Conservation (phyloP, 1,140 invertebrate species). For the Oryzaephilus surinamensis region DNA sequence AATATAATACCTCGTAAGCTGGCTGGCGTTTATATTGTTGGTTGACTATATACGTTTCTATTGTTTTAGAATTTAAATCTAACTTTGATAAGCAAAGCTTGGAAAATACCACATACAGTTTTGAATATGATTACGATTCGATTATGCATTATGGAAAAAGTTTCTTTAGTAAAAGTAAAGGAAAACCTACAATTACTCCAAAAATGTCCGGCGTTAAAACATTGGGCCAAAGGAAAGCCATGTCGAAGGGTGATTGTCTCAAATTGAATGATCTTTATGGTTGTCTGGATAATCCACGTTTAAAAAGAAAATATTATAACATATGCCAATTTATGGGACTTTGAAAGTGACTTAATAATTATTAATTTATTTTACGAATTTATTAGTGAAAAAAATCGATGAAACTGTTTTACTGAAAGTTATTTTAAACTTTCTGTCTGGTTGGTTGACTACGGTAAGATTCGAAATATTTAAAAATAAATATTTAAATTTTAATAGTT, state of each 20-base stretch:
- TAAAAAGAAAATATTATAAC: constrained; percentile 48
- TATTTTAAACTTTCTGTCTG: no score
- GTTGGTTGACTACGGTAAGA: no score
- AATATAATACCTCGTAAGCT: constrained; percentile 45
- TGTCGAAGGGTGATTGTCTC: constrained; percentile 56
- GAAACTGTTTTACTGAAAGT: no score
- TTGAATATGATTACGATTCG: constrained; percentile 60
- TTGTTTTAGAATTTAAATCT: constrained; percentile 42
- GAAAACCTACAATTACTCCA: constrained; percentile 50
- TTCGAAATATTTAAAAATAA: no score
- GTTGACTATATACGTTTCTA: no score
- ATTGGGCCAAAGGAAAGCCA: constrained; percentile 47
- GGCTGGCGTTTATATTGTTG: no score
- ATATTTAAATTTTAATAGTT: no score
- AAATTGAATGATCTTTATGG: constrained; percentile 62
- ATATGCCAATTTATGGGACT: constrained; percentile 49
- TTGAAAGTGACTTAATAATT: constrained; percentile 5
- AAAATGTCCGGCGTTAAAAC: constrained; percentile 38
- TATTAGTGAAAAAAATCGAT: no score
- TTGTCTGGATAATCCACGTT: constrained; percentile 44
- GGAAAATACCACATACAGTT: constrained; percentile 49
- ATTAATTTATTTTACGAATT: no score
- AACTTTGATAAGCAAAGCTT: constrained; percentile 52
- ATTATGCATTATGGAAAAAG: constrained; percentile 63
- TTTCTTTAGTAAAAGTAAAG: constrained; percentile 43